Base-by-base conservation (phyloP, 2,113 vertebrate species). In the Aramus guarauna region DNA sequence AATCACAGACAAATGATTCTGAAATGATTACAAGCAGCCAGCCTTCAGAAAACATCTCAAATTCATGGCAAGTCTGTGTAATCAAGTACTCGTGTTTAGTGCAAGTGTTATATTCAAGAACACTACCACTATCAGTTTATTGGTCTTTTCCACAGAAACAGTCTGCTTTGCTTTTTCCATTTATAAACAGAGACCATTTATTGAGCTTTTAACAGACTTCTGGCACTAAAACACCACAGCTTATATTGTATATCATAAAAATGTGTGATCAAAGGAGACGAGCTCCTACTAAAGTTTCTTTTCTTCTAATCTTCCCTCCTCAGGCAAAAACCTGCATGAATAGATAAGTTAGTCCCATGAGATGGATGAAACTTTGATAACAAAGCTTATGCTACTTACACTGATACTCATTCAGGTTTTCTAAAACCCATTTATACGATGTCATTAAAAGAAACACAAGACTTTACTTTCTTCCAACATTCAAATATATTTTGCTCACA, bases 271-370 rank as follows among this genome's bases (percentile, higher is more conserved):
- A 96, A 97, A 97, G 77, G 21, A 85, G 24, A 36, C 66, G 12
- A 60, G 66, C 41, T 91, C 34, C 48, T 56, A 45, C 53, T 82
- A 92, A 90, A 39, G 21, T 90, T 82, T 74, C 88, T 93, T 91
- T 87, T 66, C 81, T 88, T 92, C 95, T 92, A 62, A 97, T 92
- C 85, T 72, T 95, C 26, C 45, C 32, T 82, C 96, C 84, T 94
- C 89, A 79, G 96, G 94, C 97, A 90, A 94, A 95, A 97, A 68
- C 66, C 84, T 90, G 71, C 69, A 69, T 92, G 89, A 96, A 96
- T 22, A 95, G 89, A 82, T 85, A 92, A 95, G 55, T 79, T 36
- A 55, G 41, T 85, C 92, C 84, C 81, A 80, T 11, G 80, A 95
- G 96, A 53, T 53, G 9, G 37, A 56, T 85, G 69, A 43, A 72